Conservation (phyloP, 2,888 invertebrate species). For the Spodoptera littoralis region DNA sequence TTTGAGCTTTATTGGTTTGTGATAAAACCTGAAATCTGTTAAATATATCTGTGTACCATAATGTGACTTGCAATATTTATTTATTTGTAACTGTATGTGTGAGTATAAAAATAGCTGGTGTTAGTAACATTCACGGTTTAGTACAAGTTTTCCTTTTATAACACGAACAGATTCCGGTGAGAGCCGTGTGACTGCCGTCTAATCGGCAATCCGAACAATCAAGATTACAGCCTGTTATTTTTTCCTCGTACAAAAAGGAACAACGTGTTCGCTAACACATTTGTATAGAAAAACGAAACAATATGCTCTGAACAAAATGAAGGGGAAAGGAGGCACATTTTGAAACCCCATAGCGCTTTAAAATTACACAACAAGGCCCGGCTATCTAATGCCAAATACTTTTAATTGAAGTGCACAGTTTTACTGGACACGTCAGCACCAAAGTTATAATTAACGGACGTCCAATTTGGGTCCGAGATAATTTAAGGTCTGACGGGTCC, state of each 20-base stretch:
- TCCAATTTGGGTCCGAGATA: conserved; percentile 74
- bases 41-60: no score
- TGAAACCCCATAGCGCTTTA: conserved; percentile 42
- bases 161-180: background rate
- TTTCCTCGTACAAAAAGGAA: conserved; percentile 1
- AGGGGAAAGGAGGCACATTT: conserved; percentile 25
- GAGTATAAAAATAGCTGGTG: background rate
- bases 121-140: background rate
- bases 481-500: conserved; percentile 75
- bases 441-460: conserved; percentile 84
- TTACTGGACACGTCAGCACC: conserved; percentile 69
- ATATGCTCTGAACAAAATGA: conserved; percentile 20
- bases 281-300: no score
- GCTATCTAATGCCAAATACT: conserved; percentile 67
- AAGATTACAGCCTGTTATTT: conserved; percentile 1
- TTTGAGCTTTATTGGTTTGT: conserved; percentile 2
- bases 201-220: background rate
- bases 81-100: no score
- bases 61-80: no score
- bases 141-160: background rate
- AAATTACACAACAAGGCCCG: conserved; percentile 59
- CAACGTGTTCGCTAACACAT: background rate
- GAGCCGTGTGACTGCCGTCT: background rate
- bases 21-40: background rate
- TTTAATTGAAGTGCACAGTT: conserved; percentile 79